Conservation (phyloP, 1,140 invertebrate genomes). For the Sesamia nonagrioides region DNA sequence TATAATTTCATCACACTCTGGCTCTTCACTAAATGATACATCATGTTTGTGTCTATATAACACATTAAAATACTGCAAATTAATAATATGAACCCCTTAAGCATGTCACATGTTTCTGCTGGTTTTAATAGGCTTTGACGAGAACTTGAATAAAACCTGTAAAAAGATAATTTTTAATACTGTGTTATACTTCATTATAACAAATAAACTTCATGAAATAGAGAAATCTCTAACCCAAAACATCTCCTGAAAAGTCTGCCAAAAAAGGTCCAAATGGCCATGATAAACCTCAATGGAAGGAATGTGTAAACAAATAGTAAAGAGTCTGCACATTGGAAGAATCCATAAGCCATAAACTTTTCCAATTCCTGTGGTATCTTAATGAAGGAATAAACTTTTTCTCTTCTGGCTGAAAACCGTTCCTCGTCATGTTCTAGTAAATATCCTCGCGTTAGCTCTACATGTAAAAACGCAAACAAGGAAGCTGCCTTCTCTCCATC, state of each 20-base stretch:
- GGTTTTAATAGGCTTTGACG: slow-evolving; percentile 91
- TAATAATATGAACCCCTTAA: slow-evolving; percentile 97
- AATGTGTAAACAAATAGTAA: slow-evolving; percentile 99
- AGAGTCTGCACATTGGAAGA: slow-evolving; percentile 99
- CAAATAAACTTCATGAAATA: background rate
- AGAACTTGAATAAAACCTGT: slow-evolving; percentile 75
- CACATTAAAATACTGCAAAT: slow-evolving; percentile 94
- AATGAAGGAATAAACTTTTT: slow-evolving; percentile 99
- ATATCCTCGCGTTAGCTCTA: slow-evolving; percentile 97
- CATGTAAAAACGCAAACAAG: slow-evolving; percentile 92
- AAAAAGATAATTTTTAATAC: slow-evolving; percentile 47
- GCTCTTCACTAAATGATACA: slow-evolving; percentile 99
- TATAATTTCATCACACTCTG: slow-evolving; percentile 99
- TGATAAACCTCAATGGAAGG: slow-evolving; percentile 96
- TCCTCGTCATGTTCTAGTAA: slow-evolving; percentile 97
- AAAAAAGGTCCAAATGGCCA: slow-evolving; percentile 94
- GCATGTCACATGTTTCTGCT: slow-evolving; percentile 98
- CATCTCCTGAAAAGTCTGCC: slow-evolving; percentile 91
- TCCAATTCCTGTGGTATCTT: slow-evolving; percentile 97
- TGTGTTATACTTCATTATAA: background rate
- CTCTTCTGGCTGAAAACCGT: slow-evolving; percentile 96
- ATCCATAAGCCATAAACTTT: slow-evolving; percentile 98
- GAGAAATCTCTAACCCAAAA: slow-evolving; percentile 89
- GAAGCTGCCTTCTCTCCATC: slow-evolving; percentile 87
- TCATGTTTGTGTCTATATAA: slow-evolving; percentile 98